Evolutionary conservation across 2,113 vertebrate genomes (phyloP), one percentile per base, ranked within the genome.

Genomic region (Donacobius atricapilla): DNA sequence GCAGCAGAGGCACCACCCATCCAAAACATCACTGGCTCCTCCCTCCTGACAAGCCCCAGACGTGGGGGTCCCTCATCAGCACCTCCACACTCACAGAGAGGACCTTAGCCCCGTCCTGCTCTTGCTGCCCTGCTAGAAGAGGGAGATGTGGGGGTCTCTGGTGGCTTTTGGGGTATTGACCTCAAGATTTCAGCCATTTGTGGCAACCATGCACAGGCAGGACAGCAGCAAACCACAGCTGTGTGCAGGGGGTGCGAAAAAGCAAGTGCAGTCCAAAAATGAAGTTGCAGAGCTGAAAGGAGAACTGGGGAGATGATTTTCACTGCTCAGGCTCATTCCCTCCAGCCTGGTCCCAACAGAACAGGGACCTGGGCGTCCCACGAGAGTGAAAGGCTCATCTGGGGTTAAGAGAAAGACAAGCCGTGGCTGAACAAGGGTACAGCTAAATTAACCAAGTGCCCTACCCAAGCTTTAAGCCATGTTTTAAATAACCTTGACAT

Each of bases 401-500:
- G 3, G 51, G 86, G 68, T n/a, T n/a, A n/a, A n/a, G n/a, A n/a
- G n/a, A n/a, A n/a, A n/a, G n/a, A n/a, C n/a, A n/a, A n/a, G n/a
- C n/a, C n/a, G n/a, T n/a, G 60, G 68, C 81, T 56, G 35, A 66
- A 69, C 1, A 19, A 84, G 85, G 76, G 77, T 44, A 57, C 60
- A 56, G 61, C 39, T 82, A 87, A 89, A 95, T 73, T 50, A 93
- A 75, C 64, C 82, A 39, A 83, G 82, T 11, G 15, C 66, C 64
- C 92, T 89, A 22, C 86, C 64, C 87, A 83, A 93, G 77, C 61
- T 54, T 44, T 66, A 79, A 86, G 48, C 81, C 23, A 7, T 16
- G 83, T 80, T 89, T 89, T 90, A 92, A 96, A 83, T 89, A 94
- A 94, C 77, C 56, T 64, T 66, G 86, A 86, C 63, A 69, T 77